Evolutionary conservation across 2,888 invertebrate genomes (phyloP).

Genomic region (Actias luna): DNA sequence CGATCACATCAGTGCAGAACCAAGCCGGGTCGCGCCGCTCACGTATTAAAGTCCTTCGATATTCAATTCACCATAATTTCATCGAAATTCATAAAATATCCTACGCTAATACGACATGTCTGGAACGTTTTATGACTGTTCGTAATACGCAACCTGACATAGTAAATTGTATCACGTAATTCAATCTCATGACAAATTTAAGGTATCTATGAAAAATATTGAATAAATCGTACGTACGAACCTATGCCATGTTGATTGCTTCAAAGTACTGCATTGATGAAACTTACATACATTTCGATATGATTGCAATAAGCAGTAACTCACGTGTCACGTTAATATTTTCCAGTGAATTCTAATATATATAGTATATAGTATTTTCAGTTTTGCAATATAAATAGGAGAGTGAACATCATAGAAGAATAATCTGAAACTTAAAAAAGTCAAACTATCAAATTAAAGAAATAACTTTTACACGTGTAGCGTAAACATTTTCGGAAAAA

Average conservation of each 20-base stretch:
- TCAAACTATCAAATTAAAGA: no score
- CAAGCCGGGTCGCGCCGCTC: constrained; percentile 28
- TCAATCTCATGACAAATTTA: constrained; percentile 39
- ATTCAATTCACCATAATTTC: constrained; percentile 46
- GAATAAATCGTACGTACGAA: background rate
- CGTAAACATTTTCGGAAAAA: no score
- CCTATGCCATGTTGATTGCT: background rate
- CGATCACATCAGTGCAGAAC: constrained; percentile 32
- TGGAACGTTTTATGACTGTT: constrained; percentile 17
- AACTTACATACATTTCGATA: background rate
- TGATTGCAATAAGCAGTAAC: background rate
- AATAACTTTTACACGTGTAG: no score
- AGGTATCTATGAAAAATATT: constrained; percentile 18
- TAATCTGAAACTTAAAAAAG: no score
- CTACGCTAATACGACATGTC: constrained; percentile 39
- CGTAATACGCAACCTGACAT: constrained; percentile 30
- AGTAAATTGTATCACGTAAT: constrained; percentile 49
- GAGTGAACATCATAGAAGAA: no score
- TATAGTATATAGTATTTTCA: no score
- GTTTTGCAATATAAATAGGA: no score
- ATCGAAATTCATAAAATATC: constrained; percentile 34
- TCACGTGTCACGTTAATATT: background rate
- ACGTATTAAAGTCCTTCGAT: constrained; percentile 52
- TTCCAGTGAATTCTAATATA: background rate
- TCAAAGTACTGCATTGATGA: background rate